Percentiles rank a stretch among this genome's conserved stretches.
Conservation (phyloP, 2,888 invertebrate genomes). For the Scaptomyza tumidula region DNA sequence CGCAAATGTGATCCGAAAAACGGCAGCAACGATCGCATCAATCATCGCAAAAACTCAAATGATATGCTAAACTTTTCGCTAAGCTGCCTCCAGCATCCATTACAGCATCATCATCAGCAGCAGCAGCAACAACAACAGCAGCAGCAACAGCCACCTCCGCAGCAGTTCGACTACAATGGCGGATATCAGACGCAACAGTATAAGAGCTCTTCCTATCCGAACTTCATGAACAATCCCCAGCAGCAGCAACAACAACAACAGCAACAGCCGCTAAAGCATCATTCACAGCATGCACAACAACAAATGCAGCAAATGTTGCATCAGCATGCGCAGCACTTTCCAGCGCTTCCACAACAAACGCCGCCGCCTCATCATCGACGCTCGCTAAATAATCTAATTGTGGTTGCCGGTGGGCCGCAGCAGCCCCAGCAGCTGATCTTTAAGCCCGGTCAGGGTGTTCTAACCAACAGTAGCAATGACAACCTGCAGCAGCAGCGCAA, state of each 20-base stretch:
- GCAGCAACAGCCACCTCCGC: slow-evolving; percentile 35
- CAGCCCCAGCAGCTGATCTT: slow-evolving; percentile 81
- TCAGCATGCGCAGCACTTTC: slow-evolving; percentile 75
- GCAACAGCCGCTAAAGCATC: slow-evolving; percentile 55
- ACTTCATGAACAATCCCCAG: slow-evolving; percentile 77
- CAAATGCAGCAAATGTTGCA: slow-evolving; percentile 75
- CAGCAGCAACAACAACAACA: slow-evolving; percentile 54
- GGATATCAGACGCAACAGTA: slow-evolving; percentile 77
- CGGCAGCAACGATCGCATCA: slow-evolving; percentile 83
- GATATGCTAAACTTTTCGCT: slow-evolving; percentile 81
- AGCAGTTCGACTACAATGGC: slow-evolving; percentile 67
- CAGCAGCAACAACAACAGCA: slow-evolving; percentile 50
- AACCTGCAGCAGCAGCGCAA: slow-evolving; percentile 62
- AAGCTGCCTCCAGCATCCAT: slow-evolving; percentile 69
- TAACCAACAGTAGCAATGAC: slow-evolving; percentile 65
- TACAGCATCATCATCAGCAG: slow-evolving; percentile 69
- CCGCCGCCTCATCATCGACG: slow-evolving; percentile 80
- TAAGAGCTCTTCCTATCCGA: slow-evolving; percentile 84
- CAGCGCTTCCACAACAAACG: slow-evolving; percentile 75
- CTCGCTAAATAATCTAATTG: slow-evolving; percentile 83
- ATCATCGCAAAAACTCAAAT: slow-evolving; percentile 83
- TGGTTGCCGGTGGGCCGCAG: slow-evolving; percentile 81
- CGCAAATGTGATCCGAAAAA: slow-evolving; percentile 83
- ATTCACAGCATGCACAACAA: slow-evolving; percentile 62
- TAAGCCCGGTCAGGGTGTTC: slow-evolving; percentile 80